Conservation (phyloP, 2,797 vertebrate genomes). For the Anguilla marmorata region DNA sequence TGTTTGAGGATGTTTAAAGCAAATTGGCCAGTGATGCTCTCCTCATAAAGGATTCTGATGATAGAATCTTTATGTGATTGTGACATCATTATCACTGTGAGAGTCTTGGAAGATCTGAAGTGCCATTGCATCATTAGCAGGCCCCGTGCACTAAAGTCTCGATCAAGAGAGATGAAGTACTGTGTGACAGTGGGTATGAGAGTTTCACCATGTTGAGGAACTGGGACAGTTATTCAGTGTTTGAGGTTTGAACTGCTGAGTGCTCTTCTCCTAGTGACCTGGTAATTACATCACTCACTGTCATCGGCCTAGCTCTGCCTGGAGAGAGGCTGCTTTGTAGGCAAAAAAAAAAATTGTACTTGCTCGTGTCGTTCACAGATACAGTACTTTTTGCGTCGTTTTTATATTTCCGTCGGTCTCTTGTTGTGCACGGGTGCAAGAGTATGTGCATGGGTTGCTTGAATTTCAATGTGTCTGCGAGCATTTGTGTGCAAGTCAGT, state of each 20-base stretch:
- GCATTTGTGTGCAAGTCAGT: background rate
- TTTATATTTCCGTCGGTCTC: background rate
- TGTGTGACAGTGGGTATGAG: background rate
- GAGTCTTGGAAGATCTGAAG: background rate
- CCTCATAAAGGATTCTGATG: background rate
- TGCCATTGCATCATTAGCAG: background rate
- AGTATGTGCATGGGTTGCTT: background rate
- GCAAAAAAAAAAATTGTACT: background rate
- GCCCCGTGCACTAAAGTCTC: background rate
- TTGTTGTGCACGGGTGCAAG: background rate
- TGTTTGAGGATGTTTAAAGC: background rate
- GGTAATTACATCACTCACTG: too few species aligned
- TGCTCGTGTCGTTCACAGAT: background rate
- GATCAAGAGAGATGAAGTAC: background rate
- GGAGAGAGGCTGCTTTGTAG: background rate
- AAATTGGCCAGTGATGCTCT: background rate
- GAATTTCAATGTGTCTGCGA: background rate
- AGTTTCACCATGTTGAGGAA: too few species aligned
- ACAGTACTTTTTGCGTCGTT: too few species aligned
- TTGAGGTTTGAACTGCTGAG: too few species aligned
- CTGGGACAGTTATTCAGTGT: background rate
- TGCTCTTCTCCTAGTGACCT: too few species aligned
- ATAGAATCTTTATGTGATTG: background rate
- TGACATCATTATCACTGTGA: background rate
- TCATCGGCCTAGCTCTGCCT: background rate